Percentiles rank a stretch among this genome's conserved stretches.
These are phyloP conservation scores for Listronotus bonariensis DNA, from an alignment of 1,140 invertebrate genomes.

Conservation along the genomic window DNA sequence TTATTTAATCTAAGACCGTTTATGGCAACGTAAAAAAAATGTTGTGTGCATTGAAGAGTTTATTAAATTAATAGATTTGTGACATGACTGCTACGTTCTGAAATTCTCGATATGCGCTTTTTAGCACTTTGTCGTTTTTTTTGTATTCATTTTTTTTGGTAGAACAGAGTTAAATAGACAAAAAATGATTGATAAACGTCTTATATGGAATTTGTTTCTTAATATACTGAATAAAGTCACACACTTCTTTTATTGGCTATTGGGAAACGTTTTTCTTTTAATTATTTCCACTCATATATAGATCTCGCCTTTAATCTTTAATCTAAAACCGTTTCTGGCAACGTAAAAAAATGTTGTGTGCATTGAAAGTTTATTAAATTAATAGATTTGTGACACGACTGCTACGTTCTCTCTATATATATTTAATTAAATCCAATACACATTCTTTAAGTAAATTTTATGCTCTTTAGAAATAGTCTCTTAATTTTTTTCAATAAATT, in stretches of 20 bases:
- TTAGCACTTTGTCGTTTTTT: too few species aligned
- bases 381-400: constrained; percentile 13
- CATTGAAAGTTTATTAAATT: constrained; percentile 27
- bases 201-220: constrained; percentile 27
- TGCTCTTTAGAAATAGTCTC: too few species aligned
- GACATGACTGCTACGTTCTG: too few species aligned
- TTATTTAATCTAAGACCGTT: constrained; percentile 24
- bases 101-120: too few species aligned
- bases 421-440: too few species aligned
- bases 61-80: constrained; percentile 22
- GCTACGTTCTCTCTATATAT: too few species aligned
- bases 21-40: constrained; percentile 27
- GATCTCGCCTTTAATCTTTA: constrained; percentile 28
- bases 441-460: too few species aligned
- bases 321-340: constrained; percentile 26
- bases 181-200: too few species aligned
- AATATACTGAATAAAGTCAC: constrained; percentile 33
- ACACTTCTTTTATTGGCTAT: constrained; percentile 18
- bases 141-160: too few species aligned
- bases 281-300: constrained; percentile 24
- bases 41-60: constrained; percentile 28
- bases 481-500: too few species aligned
- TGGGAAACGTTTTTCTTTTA: constrained; percentile 30
- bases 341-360: too few species aligned
- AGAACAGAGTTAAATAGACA: too few species aligned